Evolutionary conservation across 2,888 invertebrate species (phyloP).

Genomic region (Tridacna gigas): DNA sequence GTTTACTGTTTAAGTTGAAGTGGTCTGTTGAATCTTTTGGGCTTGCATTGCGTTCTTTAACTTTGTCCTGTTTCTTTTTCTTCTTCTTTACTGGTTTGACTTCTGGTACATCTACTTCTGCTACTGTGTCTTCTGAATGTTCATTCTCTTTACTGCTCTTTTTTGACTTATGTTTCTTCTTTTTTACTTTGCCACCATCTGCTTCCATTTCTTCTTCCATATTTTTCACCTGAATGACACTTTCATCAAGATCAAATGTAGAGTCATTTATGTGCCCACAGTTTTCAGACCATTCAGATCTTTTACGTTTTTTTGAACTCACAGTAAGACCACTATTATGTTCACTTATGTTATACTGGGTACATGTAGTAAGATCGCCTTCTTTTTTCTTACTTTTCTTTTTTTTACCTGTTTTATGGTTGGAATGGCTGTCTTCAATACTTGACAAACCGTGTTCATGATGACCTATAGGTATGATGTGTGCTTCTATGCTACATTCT

Average conservation of each 20-base stretch:
- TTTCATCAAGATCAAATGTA: background rate
- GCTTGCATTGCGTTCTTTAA: background rate
- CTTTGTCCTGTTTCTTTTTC: constrained; percentile 28
- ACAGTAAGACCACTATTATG: too few species aligned
- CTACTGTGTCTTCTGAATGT: background rate
- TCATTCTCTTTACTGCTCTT: constrained; percentile 12
- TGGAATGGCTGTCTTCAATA: background rate
- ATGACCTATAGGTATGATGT: background rate
- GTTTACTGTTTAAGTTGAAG: background rate
- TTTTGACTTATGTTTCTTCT: constrained; percentile 46
- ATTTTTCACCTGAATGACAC: background rate
- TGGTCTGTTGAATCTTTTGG: background rate
- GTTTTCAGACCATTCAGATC: background rate
- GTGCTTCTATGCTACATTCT: background rate
- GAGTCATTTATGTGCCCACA: background rate
- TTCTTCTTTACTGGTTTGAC: constrained; percentile 34
- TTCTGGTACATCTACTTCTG: background rate
- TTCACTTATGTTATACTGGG: background rate
- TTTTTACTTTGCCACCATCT: constrained; percentile 3
- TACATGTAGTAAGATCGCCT: background rate
- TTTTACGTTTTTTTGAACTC: background rate
- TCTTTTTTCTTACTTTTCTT: constrained; percentile 27
- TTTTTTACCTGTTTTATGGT: constrained; percentile 28
- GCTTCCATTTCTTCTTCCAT: constrained; percentile 7
- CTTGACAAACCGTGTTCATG: background rate